These are phyloP conservation scores for Pasiphila rectangulata DNA, from an alignment of 2,888 invertebrate genomes.

Conservation along the genomic window DNA sequence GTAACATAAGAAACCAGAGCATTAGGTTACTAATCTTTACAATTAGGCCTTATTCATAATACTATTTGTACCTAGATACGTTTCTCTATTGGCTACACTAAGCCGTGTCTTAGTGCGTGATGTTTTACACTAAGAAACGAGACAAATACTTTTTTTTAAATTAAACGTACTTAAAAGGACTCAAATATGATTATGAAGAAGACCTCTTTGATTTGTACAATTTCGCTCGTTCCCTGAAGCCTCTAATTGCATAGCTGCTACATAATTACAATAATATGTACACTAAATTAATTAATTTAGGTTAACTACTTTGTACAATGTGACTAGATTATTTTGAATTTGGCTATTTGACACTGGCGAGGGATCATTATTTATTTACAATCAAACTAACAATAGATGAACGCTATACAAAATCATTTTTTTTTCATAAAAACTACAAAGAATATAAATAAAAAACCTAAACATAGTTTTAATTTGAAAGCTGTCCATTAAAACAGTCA, in stretches of 20 bases:
- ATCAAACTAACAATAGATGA: not conserved
- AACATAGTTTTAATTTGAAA: too few relatives aligned
- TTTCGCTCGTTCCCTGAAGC: conserved; percentile 28
- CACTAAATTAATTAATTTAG: conserved; percentile 42
- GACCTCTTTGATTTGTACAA: conserved; percentile 15
- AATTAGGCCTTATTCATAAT: not conserved
- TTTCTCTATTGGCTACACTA: too few relatives aligned
- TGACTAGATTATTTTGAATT: conserved; percentile 63
- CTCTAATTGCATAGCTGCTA: conserved; percentile 43
- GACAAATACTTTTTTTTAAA: not conserved
- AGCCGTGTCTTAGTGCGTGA: too few relatives aligned
- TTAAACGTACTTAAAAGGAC: not conserved
- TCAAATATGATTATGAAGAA: not conserved
- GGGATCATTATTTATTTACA: not conserved
- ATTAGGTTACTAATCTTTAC: conserved; percentile 4
- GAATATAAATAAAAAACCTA: too few relatives aligned
- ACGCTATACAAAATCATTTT: not conserved
- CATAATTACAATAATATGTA: conserved; percentile 46
- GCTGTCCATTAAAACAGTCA: too few relatives aligned
- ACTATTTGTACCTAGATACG: too few relatives aligned
- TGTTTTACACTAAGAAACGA: too few relatives aligned
- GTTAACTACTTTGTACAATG: conserved; percentile 71
- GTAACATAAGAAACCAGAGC: conserved; percentile 51
- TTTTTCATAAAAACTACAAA: too few relatives aligned
- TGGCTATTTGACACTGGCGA: conserved; percentile 1